Percentiles rank a stretch among this genome's conserved stretches.
Evolutionary conservation across 2,113 vertebrate species (phyloP).

Genomic region (Prunella himalayana): DNA sequence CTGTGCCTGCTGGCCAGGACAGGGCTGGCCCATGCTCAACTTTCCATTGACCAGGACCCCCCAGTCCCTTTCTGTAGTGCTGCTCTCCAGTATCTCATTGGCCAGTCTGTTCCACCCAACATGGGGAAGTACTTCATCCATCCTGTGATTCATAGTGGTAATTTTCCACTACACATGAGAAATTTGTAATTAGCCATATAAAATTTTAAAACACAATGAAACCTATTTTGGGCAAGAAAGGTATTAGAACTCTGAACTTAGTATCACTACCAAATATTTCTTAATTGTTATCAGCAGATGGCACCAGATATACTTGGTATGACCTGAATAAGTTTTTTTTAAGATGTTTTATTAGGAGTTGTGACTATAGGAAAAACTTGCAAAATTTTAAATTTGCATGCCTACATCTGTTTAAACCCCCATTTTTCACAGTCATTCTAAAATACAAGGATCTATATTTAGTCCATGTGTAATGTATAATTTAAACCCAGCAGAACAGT

Average conservation of each 20-base stretch:
- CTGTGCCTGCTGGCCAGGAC: neutral
- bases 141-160: neutral
- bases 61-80: neutral
- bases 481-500: neutral
- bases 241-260: neutral
- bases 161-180: neutral
- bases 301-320: conserved; percentile 38
- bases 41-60: accelerated
- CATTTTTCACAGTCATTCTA: neutral
- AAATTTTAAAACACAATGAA: neutral
- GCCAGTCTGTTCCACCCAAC: neutral
- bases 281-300: conserved; percentile 61
- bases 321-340: neutral
- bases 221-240: neutral
- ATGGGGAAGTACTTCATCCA: neutral
- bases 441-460: neutral
- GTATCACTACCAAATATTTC: neutral
- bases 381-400: neutral
- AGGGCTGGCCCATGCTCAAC: neutral
- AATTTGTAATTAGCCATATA: neutral
- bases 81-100: neutral
- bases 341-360: neutral
- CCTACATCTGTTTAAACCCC: neutral
- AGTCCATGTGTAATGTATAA: neutral
- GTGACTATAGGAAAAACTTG: neutral